phyloP scores from a whole-genome alignment of 2,113 vertebrate genomes.

The Plestiodon gilberti region DNA sequence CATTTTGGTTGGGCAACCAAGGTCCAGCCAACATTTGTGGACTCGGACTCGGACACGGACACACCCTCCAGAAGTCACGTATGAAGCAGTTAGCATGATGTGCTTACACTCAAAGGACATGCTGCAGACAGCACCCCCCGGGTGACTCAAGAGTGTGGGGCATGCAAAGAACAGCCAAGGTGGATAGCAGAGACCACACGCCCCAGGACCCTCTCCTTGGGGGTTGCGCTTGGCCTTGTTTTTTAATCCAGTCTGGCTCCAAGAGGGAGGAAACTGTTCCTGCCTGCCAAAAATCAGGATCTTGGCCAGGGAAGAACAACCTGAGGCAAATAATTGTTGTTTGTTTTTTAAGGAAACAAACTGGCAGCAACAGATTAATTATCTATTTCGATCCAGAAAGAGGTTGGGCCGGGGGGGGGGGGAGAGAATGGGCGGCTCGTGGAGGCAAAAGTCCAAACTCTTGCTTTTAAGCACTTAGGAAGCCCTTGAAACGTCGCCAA shows the following conservation, averaged over 20 bases:
- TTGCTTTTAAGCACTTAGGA: not conserved
- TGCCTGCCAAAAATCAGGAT: slow-evolving; percentile 22
- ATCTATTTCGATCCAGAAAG: not conserved
- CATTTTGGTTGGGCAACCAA: too few species aligned
- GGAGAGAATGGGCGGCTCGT: too few species aligned
- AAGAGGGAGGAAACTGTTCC: slow-evolving; percentile 14
- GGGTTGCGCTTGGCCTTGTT: not conserved
- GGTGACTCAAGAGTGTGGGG: accelerated
- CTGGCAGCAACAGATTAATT: not conserved
- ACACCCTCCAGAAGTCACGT: not conserved
- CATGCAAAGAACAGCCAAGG: not conserved
- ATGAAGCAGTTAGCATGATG: not conserved
- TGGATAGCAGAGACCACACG: not conserved
- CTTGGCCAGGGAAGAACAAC: not conserved
- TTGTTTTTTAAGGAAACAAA: not conserved
- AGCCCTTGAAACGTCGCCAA: not conserved
- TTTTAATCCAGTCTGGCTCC: not conserved
- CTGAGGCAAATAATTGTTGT: slow-evolving; percentile 5
- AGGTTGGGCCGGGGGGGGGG: not conserved
- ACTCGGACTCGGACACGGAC: too few species aligned
- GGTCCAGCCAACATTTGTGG: too few species aligned
- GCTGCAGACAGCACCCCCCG: not conserved
- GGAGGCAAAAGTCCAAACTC: accelerated
- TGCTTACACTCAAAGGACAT: not conserved
- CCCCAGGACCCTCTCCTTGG: accelerated